Conservation (phyloP, 2,113 vertebrate genomes). For the Prunella himalayana region DNA sequence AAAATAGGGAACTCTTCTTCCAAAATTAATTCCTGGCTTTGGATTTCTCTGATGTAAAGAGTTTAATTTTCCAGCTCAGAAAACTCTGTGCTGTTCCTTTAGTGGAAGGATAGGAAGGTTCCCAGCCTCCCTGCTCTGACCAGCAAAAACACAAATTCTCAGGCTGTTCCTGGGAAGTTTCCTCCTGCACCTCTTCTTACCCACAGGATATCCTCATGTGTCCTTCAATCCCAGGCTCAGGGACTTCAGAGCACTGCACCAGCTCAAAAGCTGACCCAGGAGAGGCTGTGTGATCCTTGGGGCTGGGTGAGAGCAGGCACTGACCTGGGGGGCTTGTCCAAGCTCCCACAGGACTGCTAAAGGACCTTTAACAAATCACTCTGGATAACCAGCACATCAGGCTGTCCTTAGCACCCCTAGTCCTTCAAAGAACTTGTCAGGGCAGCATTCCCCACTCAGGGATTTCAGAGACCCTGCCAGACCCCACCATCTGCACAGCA, state of each 20-base stretch:
- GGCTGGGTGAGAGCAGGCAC: background rate
- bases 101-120: background rate
- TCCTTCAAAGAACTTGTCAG: background rate
- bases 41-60: background rate
- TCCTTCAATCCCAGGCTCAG: background rate
- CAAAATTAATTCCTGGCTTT: conserved; percentile 30
- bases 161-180: background rate
- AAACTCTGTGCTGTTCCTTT: background rate
- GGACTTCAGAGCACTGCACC: background rate
- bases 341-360: background rate
- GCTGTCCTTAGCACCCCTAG: rapidly evolving
- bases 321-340: background rate
- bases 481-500: rapidly evolving
- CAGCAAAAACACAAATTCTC: background rate
- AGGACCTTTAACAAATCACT: rapidly evolving
- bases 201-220: rapidly evolving
- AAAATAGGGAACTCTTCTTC: conserved; percentile 15
- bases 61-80: conserved; percentile 54
- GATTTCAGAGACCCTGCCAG: background rate
- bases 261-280: background rate
- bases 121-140: background rate
- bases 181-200: background rate
- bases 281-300: rapidly evolving
- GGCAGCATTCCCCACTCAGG: background rate
- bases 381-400: background rate